phyloP scores from a whole-genome alignment of 1,140 invertebrate genomes.

The Elymnias hypermnestra region DNA sequence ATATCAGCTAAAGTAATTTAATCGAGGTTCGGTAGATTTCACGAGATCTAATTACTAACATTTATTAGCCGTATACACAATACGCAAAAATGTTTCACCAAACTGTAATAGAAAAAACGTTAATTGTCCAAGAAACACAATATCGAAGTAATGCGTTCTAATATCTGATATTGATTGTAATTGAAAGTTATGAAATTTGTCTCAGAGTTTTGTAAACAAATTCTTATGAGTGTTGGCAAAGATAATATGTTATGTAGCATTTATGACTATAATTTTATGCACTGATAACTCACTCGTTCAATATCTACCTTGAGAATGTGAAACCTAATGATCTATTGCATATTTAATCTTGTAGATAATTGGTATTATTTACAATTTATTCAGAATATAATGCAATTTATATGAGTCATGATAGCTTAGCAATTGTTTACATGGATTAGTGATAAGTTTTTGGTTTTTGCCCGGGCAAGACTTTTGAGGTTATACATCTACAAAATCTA shows the following conservation, averaged over 20 bases:
- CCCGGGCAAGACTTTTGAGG: no score
- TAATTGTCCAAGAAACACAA: slow-evolving; percentile 1
- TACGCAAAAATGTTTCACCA: not conserved
- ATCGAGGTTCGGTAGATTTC: slow-evolving; percentile 26
- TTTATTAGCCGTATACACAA: not conserved
- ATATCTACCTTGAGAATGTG: no score
- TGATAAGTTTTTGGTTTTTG: no score
- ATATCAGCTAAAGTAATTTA: slow-evolving; percentile 21
- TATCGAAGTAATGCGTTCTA: not conserved
- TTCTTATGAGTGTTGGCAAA: slow-evolving; percentile 5
- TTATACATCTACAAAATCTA: no score
- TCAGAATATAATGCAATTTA: no score
- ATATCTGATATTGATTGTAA: slow-evolving; percentile 3
- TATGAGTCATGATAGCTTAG: no score
- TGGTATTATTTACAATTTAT: no score
- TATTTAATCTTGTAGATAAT: no score
- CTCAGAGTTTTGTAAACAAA: slow-evolving; percentile 3
- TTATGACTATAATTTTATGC: slow-evolving; percentile 8
- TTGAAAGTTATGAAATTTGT: slow-evolving; percentile 8
- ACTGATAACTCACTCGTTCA: not conserved
- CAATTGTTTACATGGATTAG: no score
- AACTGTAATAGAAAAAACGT: not conserved
- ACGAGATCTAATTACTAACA: slow-evolving; percentile 12
- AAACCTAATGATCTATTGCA: no score
- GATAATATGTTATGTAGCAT: slow-evolving; percentile 1